These are phyloP conservation scores for Ectemnius lituratus DNA, from an alignment of 2,888 invertebrate genomes.

Conservation along the genomic window DNA sequence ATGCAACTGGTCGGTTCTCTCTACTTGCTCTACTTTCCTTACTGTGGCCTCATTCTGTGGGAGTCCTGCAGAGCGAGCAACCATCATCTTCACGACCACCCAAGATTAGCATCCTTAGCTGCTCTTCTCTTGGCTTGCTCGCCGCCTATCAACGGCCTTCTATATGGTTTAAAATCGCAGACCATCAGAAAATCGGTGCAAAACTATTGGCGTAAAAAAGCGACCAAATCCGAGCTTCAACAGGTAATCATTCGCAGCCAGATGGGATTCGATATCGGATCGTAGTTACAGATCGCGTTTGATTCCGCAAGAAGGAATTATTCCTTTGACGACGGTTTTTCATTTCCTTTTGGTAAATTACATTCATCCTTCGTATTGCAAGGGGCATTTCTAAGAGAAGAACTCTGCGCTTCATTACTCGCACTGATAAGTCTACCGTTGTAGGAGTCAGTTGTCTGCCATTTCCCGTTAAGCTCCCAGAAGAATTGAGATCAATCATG, in stretches of 20 bases:
- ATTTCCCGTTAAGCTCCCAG: too few relatives aligned
- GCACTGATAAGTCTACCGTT: too few relatives aligned
- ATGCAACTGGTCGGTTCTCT: constrained; percentile 86
- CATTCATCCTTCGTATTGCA: too few relatives aligned
- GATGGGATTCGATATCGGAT: too few relatives aligned
- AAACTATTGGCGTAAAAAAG: constrained; percentile 88
- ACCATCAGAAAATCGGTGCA: constrained; percentile 85
- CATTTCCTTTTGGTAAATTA: too few relatives aligned
- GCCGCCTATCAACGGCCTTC: constrained; percentile 86
- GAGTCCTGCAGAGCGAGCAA: constrained; percentile 78
- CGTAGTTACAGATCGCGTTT: too few relatives aligned
- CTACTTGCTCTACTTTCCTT: constrained; percentile 86
- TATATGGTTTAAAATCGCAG: constrained; percentile 88
- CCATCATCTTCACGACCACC: constrained; percentile 69
- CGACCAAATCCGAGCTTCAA: constrained; percentile 88
- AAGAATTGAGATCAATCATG: too few relatives aligned
- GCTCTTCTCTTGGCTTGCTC: constrained; percentile 85
- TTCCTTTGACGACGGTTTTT: too few relatives aligned
- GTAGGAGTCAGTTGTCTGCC: too few relatives aligned
- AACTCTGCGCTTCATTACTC: too few relatives aligned
- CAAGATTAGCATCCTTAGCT: constrained; percentile 81
- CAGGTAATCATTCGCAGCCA: constrained; percentile 75
- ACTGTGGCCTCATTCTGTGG: constrained; percentile 86
- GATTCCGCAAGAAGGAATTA: too few relatives aligned
- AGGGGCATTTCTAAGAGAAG: too few relatives aligned